A percentile compares a stretch with the other conserved stretches of the same genome.
Evolutionary conservation across 2,113 vertebrate species (phyloP).

Genomic region (Capreolus pygargus): DNA sequence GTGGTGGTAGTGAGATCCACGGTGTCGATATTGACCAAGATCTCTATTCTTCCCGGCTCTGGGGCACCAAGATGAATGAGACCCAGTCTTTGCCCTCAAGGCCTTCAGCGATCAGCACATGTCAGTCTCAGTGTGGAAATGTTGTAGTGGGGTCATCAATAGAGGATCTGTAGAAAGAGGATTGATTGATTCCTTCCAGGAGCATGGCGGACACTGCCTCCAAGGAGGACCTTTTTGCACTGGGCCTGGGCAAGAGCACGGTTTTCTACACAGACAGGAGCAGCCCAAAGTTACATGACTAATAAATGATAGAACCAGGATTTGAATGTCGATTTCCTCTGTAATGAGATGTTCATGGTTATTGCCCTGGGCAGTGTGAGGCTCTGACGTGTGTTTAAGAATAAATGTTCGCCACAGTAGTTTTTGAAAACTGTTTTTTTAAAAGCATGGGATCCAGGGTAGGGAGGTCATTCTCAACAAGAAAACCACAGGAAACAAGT

Average conservation of each 20-base stretch:
- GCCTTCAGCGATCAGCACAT: background rate
- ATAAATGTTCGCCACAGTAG: too few species aligned
- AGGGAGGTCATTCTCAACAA: background rate
- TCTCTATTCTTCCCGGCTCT: background rate
- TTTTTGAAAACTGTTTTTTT: background rate
- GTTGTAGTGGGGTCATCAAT: background rate
- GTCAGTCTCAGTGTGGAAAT: background rate
- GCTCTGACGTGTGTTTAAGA: background rate
- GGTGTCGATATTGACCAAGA: background rate
- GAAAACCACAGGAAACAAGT: background rate
- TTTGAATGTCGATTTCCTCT: background rate
- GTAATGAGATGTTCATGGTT: background rate
- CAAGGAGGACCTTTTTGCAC: background rate
- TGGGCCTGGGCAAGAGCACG: background rate
- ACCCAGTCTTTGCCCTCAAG: background rate
- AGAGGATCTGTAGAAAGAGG: background rate
- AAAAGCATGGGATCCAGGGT: too few species aligned
- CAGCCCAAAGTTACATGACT: background rate
- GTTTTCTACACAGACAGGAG: background rate
- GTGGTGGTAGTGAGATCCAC: background rate
- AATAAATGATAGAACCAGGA: background rate
- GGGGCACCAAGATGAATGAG: background rate
- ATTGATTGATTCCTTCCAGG: background rate
- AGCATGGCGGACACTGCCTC: background rate
- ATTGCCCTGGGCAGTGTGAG: too few species aligned